Conservation (phyloP, 1,140 invertebrate genomes). For the Apis cerana region DNA sequence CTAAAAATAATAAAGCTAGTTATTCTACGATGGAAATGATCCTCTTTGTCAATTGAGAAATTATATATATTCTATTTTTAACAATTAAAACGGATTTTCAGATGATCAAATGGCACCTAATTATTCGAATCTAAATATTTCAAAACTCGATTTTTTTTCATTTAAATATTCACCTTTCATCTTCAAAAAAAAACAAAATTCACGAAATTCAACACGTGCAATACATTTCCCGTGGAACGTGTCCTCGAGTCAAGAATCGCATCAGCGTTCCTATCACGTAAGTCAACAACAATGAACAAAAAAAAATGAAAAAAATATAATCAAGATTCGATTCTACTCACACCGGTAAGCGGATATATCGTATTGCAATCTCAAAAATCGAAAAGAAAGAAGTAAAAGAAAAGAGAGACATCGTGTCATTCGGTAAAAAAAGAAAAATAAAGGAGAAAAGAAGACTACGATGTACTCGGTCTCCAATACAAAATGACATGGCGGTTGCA, state of each 20-base stretch:
- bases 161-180: background rate
- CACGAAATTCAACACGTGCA: background rate
- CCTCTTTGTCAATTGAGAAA: no score
- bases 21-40: no score
- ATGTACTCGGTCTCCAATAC: slow-evolving; percentile 18
- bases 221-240: background rate
- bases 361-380: background rate
- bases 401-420: no score
- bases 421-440: background rate
- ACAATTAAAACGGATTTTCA: no score
- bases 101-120: no score
- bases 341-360: background rate
- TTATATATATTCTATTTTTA: no score
- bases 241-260: background rate
- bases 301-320: background rate
- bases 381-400: no score
- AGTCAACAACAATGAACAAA: background rate
- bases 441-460: background rate
- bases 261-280: slow-evolving; percentile 42
- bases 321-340: background rate
- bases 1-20: no score
- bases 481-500: slow-evolving; percentile 48
- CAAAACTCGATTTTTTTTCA: background rate
- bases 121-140: no score
- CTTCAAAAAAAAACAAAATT: background rate